Evolutionary conservation across 2,888 invertebrate genomes (phyloP), one percentile per base, ranked within the genome.

Genomic region (Diplazon laetatorius): DNA sequence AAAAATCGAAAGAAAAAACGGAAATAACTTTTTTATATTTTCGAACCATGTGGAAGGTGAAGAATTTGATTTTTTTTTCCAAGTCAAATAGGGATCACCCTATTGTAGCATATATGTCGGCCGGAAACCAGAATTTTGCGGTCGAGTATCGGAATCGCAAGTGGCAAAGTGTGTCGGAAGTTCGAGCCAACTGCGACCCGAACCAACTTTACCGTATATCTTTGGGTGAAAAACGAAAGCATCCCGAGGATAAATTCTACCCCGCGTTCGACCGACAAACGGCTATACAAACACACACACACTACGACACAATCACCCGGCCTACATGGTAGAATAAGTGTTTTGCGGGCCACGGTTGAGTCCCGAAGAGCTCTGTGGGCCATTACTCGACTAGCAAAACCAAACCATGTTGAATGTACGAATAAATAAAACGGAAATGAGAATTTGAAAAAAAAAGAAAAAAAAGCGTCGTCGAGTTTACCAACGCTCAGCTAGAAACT

Each of bases 71-170:
- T 0, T 46, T n/a, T n/a, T n/a, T n/a, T n/a, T n/a, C n/a, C n/a
- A n/a, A n/a, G n/a, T n/a, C n/a, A n/a, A n/a, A n/a, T n/a, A n/a
- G n/a, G n/a, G n/a, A n/a, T n/a, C n/a, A n/a, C n/a, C n/a, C n/a
- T n/a, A n/a, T n/a, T n/a, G n/a, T n/a, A n/a, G n/a, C n/a, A n/a
- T n/a, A 25, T 55, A 25, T 37, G 46, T 39, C 62, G 70, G 70
- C 63, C 30, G 35, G 46, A 50, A 20, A 57, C 70, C 59, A 70
- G 42, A 57, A 50, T 44, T 65, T 50, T 16, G 8, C 18, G 50
- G 30, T 12, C 10, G 16, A 50, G 65, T 59, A 70, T 59, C 50
- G 42, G 42, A 20, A n/a, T n/a, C 42, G 70, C 46, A 37, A 75
- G 44, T 12, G 25, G 50, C 16, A 52, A 63, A 63, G 46, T 44